phyloP scores from a whole-genome alignment of 2,888 invertebrate genomes.

The Spodoptera picta region DNA sequence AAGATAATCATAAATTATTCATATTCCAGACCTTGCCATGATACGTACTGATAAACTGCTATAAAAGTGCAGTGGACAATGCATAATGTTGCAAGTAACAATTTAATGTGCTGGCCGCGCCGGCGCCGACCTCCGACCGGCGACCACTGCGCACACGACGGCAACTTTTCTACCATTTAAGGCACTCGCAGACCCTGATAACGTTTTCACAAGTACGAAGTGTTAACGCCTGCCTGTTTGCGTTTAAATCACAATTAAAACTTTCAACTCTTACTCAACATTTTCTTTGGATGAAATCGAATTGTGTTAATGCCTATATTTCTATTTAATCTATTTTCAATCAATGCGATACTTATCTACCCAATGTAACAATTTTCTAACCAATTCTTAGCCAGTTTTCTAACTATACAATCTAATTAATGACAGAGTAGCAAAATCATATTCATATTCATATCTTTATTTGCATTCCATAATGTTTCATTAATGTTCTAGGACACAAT shows the following conservation, averaged over 20 bases:
- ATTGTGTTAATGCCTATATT: no score
- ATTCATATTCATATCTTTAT: no score
- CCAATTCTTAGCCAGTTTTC: no score
- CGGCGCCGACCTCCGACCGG: constrained; percentile 48
- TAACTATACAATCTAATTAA: no score
- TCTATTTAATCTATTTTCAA: no score
- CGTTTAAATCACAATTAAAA: constrained; percentile 40
- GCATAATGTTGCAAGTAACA: constrained; percentile 51
- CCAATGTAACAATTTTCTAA: no score
- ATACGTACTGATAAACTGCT: constrained; percentile 15
- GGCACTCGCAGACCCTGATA: constrained; percentile 73
- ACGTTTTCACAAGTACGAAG: constrained; percentile 56
- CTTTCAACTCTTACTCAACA: constrained; percentile 1
- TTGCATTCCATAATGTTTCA: no score
- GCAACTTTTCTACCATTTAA: constrained; percentile 67
- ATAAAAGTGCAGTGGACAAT: constrained; percentile 46
- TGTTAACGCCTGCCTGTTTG: constrained; percentile 47
- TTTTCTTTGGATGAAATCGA: neutral
- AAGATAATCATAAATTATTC: constrained; percentile 22
- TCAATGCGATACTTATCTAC: no score
- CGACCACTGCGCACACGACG: constrained; percentile 50
- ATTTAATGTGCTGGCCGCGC: constrained; percentile 45
- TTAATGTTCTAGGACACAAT: no score
- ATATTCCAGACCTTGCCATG: constrained; percentile 22
- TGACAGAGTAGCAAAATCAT: no score